Evolutionary conservation across 1,140 invertebrate genomes (phyloP), one percentile per base, ranked within the genome.

Genomic region (Habropoda laboriosa): DNA sequence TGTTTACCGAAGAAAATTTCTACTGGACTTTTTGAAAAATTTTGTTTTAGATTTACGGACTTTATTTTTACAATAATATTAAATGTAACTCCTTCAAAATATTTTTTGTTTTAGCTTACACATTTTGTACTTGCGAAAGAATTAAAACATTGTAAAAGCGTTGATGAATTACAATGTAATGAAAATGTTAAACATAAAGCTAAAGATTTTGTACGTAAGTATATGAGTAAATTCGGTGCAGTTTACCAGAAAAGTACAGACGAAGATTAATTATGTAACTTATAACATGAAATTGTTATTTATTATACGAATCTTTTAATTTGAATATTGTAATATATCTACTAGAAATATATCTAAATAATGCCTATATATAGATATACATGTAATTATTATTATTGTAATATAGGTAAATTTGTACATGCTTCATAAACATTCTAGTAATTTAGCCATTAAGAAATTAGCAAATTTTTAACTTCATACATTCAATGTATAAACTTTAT

Each of bases 51-150:
- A 49, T 49, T 21, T 49, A 13, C 47, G 0, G 13, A 6, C n/a
- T 30, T 81, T 49, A 32, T 32, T 13, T 45, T 18, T 45, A 24
- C 8, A 4, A 8, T 12, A 30, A 51, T 4, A 5, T 30, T 35
- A 10, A n/a, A 38, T 42, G 30, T 42, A 51, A 49, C 60, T 42
- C 8, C 12, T n/a, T 7, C 5, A 42, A n/a, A 16, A 42, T 24
- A n/a, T 40, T 45, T 61, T 89, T 74, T 79, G 68, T 94, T 95
- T 60, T 94, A 99, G 98, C 93, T 99, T 32, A 99, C 98, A 1
- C 98, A 99, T 93, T 98, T 98, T 92, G 97, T 99, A n/a, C 96
- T 99, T 94, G 95, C 97, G 60, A 99, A 99, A 93, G 98, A 99
- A 92, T 92, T 98, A 89, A 98, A 98, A 89, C 98, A 99, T 88